A percentile compares a stretch with the other conserved stretches of the same genome.
Conservation (phyloP, 2,113 vertebrate species). For the Ranitomeya imitator region DNA sequence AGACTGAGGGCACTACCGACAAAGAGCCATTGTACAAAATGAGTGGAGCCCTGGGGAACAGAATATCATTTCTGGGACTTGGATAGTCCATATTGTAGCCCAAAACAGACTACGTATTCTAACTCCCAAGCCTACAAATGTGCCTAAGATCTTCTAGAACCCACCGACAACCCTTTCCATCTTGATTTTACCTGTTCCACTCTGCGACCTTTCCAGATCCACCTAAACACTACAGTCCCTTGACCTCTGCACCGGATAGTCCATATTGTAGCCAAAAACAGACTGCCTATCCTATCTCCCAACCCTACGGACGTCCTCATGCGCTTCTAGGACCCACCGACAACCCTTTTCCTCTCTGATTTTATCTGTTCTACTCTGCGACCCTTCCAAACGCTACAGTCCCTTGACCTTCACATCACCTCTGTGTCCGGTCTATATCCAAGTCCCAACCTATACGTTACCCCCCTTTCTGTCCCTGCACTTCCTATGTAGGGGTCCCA, state of each 20-base stretch:
- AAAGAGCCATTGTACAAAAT: neutral
- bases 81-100: neutral
- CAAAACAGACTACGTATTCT: too few relatives aligned
- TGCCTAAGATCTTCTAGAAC: neutral
- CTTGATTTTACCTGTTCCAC: neutral
- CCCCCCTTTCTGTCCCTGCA: neutral
- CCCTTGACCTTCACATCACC: constrained; percentile 34
- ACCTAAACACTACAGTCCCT: neutral
- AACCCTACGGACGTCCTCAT: neutral
- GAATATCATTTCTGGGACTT: neutral
- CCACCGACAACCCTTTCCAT: neutral
- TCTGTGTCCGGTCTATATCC: neutral
- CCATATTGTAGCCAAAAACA: neutral
- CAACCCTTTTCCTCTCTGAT: neutral
- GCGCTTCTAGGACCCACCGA: neutral
- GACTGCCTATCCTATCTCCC: neutral
- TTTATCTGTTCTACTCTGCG: neutral
- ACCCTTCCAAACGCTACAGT: neutral
- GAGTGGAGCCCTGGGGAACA: neutral
- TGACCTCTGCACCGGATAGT: constrained; percentile 3
- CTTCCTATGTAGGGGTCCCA: neutral
- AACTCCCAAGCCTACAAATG: too few relatives aligned
- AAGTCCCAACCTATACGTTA: neutral
- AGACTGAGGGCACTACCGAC: neutral
- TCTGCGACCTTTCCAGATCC: neutral